phyloP scores from a whole-genome alignment of 2,113 vertebrate species.

The Hiodon tergisus region DNA sequence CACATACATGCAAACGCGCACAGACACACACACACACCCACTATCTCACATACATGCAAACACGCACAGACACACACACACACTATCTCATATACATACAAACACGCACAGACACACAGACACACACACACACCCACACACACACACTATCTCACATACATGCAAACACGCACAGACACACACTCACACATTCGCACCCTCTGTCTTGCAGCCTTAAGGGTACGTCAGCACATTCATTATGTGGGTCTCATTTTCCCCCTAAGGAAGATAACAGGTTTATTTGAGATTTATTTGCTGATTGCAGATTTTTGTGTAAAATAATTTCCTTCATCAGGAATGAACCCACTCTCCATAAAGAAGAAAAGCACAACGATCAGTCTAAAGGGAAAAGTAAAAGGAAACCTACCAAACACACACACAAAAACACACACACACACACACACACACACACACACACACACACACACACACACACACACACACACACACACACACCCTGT shows the following conservation, averaged over 20 bases:
- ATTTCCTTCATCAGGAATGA: constrained; percentile 39
- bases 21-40: too few species aligned
- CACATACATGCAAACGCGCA: too few species aligned
- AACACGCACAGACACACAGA: neutral
- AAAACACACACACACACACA: too few species aligned
- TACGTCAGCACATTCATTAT: constrained; percentile 43
- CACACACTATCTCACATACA: too few species aligned
- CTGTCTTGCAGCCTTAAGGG: constrained; percentile 23
- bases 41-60: too few species aligned
- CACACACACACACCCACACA: too few species aligned
- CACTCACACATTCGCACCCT: too few species aligned
- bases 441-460: neutral
- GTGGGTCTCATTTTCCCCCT: constrained; percentile 45
- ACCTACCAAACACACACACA: neutral
- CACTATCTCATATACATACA: too few species aligned
- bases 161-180: neutral
- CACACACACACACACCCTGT: constrained; percentile 19
- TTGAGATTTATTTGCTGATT: constrained; percentile 53
- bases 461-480: too few species aligned
- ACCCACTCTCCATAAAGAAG: too few species aligned
- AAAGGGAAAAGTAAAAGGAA: constrained; percentile 22
- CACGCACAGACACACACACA: too few species aligned
- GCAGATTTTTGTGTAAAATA: constrained; percentile 42
- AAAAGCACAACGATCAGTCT: too few species aligned
- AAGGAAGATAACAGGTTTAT: constrained; percentile 50